These are phyloP conservation scores for Macrophya annulata DNA, from an alignment of 2,888 invertebrate genomes.

Conservation along the genomic window DNA sequence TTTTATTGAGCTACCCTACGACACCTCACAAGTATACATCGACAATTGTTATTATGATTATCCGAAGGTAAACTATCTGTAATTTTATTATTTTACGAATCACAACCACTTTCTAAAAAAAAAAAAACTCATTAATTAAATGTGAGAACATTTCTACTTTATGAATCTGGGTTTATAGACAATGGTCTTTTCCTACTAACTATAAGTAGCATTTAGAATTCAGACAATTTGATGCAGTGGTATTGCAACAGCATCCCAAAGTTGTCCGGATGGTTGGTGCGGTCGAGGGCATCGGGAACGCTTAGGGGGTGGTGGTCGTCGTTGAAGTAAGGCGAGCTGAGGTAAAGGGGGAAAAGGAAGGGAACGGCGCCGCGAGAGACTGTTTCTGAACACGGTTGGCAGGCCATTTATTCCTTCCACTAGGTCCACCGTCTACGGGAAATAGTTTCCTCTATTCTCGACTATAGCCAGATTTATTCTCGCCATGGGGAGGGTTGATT, in stretches of 20 bases:
- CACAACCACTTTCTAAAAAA: not conserved
- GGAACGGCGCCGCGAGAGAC: conserved; percentile 53
- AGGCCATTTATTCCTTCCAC: conserved; percentile 68
- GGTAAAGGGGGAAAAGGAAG: not conserved
- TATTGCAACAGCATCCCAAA: conserved; percentile 38
- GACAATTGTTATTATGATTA: not conserved
- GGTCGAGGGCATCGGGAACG: conserved; percentile 39
- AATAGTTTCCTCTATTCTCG: conserved; percentile 63
- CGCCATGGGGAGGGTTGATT: conserved; percentile 63
- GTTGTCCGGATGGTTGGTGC: conserved; percentile 48
- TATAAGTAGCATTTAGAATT: conserved; percentile 50
- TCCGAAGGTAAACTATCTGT: not conserved
- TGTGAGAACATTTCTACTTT: not conserved
- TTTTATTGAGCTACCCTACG: not conserved
- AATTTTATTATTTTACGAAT: not conserved
- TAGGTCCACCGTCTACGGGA: conserved; percentile 65
- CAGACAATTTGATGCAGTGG: conserved; percentile 43
- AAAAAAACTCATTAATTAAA: not conserved
- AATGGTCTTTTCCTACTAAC: conserved; percentile 10
- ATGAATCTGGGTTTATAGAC: not conserved
- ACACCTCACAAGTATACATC: not conserved
- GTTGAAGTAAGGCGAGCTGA: not conserved
- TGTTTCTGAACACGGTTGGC: conserved; percentile 66
- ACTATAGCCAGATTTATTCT: conserved; percentile 69
- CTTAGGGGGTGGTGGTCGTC: conserved; percentile 44